phyloP scores from a whole-genome alignment of 1,140 invertebrate genomes.

The Stratiolaelaps scimitus region DNA sequence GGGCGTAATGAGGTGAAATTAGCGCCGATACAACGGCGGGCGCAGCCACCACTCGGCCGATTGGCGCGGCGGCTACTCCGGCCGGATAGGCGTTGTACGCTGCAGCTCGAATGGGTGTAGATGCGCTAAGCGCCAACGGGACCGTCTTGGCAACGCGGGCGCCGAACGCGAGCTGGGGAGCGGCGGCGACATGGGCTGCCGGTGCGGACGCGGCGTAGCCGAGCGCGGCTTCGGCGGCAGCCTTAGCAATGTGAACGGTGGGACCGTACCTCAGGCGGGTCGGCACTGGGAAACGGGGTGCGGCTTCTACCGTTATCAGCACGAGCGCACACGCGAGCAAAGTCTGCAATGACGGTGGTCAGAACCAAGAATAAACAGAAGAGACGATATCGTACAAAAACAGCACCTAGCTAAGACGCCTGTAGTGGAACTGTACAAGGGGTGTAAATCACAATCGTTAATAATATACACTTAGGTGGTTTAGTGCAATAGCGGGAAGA shows the following conservation, averaged over 20 bases:
- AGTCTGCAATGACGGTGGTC: too few relatives aligned
- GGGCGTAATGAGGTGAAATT: too few relatives aligned
- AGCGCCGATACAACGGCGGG: neutral
- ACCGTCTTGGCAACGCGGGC: neutral
- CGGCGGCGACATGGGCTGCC: neutral
- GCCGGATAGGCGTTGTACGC: too few relatives aligned
- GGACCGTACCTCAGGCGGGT: slow-evolving; percentile 3
- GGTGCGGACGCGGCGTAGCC: slow-evolving; percentile 6
- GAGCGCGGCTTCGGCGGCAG: neutral
- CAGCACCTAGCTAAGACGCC: too few relatives aligned
- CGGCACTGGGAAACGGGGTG: slow-evolving; percentile 8
- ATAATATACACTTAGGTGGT: too few relatives aligned
- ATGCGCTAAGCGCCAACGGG: neutral
- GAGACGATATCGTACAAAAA: too few relatives aligned
- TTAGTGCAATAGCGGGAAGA: too few relatives aligned
- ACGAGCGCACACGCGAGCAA: neutral
- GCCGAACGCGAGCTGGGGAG: neutral
- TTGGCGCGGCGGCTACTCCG: too few relatives aligned
- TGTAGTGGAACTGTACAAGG: too few relatives aligned
- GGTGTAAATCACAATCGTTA: too few relatives aligned
- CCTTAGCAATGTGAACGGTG: slow-evolving; percentile 19
- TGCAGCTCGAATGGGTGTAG: too few relatives aligned
- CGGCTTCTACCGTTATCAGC: neutral
- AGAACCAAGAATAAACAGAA: too few relatives aligned
- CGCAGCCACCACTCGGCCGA: neutral